Conservation (phyloP, 2,888 invertebrate genomes). For the Antheraea assamensis region DNA sequence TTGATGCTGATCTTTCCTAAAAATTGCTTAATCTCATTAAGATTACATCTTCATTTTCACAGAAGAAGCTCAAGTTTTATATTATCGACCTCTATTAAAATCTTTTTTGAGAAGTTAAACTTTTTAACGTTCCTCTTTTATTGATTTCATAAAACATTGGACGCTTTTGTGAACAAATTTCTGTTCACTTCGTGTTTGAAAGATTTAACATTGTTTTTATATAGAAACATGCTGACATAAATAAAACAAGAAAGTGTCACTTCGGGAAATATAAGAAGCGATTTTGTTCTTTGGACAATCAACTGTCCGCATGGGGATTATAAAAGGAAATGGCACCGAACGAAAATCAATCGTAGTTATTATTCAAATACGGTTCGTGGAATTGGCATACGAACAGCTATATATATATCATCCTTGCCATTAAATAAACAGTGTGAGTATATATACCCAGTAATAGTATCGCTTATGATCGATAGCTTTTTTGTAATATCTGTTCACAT, state of each 20-base stretch:
- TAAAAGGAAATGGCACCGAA: not conserved
- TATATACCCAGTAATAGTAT: not conserved
- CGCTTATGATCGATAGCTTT: not conserved
- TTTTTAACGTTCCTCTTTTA: constrained; percentile 15
- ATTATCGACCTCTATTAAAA: constrained; percentile 9
- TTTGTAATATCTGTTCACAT: not conserved
- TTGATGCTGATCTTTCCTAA: not conserved
- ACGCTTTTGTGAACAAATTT: constrained; percentile 7
- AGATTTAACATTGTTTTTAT: constrained; percentile 3
- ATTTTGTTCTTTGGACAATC: not conserved
- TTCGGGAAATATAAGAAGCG: not conserved
- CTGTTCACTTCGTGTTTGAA: constrained; percentile 10
- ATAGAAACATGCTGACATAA: not conserved
- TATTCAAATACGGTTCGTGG: not conserved
- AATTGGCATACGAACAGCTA: constrained; percentile 6
- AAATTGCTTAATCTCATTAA: not conserved
- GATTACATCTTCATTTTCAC: constrained; percentile 9
- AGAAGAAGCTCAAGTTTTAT: constrained; percentile 14
- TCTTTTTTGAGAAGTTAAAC: constrained; percentile 14
- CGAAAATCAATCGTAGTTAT: not conserved
- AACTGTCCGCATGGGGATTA: constrained; percentile 7
- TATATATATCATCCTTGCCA: constrained; percentile 9
- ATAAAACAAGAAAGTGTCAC: not conserved
- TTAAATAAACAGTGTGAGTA: not conserved
- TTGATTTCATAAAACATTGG: constrained; percentile 4